phyloP scores from a whole-genome alignment of 2,797 vertebrate species.

The Sphenodon punctatus region DNA sequence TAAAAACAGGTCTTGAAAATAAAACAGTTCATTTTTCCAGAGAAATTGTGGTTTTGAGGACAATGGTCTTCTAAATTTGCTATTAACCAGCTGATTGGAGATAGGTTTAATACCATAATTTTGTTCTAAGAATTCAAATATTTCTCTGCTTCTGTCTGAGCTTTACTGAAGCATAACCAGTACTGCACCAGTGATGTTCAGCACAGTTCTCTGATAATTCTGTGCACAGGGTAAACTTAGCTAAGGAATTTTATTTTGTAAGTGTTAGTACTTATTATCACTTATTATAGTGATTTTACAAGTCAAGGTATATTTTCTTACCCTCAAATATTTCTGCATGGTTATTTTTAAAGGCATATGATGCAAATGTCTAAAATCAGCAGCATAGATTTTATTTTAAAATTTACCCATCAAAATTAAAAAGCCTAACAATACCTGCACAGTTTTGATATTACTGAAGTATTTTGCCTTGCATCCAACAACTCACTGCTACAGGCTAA shows the following conservation, averaged over 20 bases:
- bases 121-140: neutral
- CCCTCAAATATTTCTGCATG: neutral
- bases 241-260: neutral
- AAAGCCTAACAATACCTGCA: neutral
- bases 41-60: neutral
- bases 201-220: neutral
- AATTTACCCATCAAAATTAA: neutral
- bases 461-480: neutral
- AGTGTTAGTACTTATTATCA: neutral
- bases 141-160: neutral
- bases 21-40: neutral
- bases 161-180: neutral
- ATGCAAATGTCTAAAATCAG: neutral
- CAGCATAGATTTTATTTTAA: neutral
- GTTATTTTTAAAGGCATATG: neutral
- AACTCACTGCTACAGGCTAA: constrained; percentile 37
- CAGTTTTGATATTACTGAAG: neutral
- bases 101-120: neutral
- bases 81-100: neutral
- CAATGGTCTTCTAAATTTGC: neutral
- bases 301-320: neutral
- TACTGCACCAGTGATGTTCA: neutral
- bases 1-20: neutral
- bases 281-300: neutral
- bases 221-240: neutral